Base-by-base conservation (phyloP, 2,888 invertebrate genomes). In the Sminthurides aquaticus region DNA sequence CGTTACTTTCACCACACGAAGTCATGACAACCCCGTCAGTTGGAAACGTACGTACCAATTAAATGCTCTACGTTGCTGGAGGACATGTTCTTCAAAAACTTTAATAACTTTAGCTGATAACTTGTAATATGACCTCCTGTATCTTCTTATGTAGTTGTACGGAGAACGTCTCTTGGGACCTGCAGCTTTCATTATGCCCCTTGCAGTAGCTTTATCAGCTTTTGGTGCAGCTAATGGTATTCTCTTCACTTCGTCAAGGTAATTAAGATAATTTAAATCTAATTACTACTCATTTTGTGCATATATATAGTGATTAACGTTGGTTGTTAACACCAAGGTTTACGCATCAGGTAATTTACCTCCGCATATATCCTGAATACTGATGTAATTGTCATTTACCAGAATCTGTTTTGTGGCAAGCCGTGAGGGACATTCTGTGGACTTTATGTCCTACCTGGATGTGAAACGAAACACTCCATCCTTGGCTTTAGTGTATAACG, bases 351-450 rank as follows among this genome's bases (percentile, higher is more conserved):
- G n/a, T n/a, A n/a, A n/a, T n/a, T n/a, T n/a, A n/a, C n/a, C n/a
- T n/a, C n/a, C n/a, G n/a, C n/a, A n/a, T n/a, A n/a, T n/a, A n/a
- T n/a, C n/a, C n/a, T n/a, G n/a, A n/a, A n/a, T 43, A 43, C 8
- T 18, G 8, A 43, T 18, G 8, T 43, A 43, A 8, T 43, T 43
- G 11, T 43, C 11, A 43, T 56, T 3, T 54, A 79, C 72, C 74
- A 86, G 91, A 75, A 81, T 91, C 20, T 90, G 90, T 76, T 91
- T 87, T 77, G 89, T 88, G 0, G 88, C 91, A 0, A 89, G 88
- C 0, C 83, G 88, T 61, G 87, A 90, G 67, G 90, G 90, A 0
- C 90, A 91, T 76, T 86, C 91, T 82, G 79, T 90, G 25, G 85
- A 87, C 75, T 83, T 88, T 59, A 84, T 91, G 76, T 90, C 90